phyloP scores from a whole-genome alignment of 2,888 invertebrate species.

The Aspidiotus rigidus region DNA sequence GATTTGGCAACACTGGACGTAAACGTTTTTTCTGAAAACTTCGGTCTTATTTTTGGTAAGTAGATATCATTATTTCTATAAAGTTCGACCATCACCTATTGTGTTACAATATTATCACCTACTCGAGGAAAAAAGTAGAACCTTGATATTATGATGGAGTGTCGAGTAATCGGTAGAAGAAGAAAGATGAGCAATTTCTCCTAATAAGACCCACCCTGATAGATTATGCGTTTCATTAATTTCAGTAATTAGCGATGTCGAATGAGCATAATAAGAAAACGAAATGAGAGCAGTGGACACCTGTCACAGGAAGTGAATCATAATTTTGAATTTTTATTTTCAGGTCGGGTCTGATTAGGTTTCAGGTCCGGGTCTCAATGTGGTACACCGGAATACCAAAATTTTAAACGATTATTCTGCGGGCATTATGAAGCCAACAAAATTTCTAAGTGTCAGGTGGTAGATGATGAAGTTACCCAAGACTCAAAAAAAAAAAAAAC shows the following conservation, averaged over 20 bases:
- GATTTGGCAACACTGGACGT: too few relatives aligned
- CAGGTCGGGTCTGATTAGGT: too few relatives aligned
- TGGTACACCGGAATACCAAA: neutral
- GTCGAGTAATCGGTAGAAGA: neutral
- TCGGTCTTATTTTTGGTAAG: neutral
- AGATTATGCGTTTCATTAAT: neutral
- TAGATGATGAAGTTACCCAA: neutral
- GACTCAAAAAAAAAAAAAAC: neutral
- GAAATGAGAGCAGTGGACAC: neutral
- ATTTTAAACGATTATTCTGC: neutral
- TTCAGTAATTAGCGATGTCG: neutral
- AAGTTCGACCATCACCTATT: neutral
- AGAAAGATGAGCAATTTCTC: neutral
- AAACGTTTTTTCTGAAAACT: neutral
- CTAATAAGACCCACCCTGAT: conserved; percentile 2
- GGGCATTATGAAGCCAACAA: neutral
- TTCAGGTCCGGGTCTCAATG: neutral
- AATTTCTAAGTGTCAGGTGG: neutral
- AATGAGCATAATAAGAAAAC: neutral
- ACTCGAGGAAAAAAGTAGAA: neutral
- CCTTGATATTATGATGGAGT: neutral
- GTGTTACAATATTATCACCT: neutral
- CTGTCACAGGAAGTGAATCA: neutral
- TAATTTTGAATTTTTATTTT: too few relatives aligned
- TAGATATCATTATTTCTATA: neutral